These are phyloP conservation scores for Amphilophus citrinellus DNA, from an alignment of 2,113 vertebrate genomes.

Conservation along the genomic window DNA sequence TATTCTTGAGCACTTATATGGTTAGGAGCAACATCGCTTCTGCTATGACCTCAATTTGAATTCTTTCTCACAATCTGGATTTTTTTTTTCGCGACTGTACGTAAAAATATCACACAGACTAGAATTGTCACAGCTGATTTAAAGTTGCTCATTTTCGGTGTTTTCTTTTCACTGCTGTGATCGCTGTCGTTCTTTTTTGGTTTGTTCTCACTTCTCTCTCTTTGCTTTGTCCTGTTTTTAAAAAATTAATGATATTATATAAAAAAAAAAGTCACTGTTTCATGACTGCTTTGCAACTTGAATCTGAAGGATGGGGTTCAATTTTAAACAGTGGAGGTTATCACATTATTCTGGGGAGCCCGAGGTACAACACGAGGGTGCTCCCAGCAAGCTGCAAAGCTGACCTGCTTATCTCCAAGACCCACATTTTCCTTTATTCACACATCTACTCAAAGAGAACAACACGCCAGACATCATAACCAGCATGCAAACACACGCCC, in stretches of 20 bases:
- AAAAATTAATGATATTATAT: neutral
- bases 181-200: neutral
- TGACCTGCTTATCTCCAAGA: conserved; percentile 63
- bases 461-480: conserved; percentile 31
- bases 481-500: neutral
- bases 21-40: neutral
- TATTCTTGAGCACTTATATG: neutral
- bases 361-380: conserved; percentile 33
- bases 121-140: neutral
- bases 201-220: neutral
- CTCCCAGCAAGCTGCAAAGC: conserved; percentile 45
- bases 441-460: conserved; percentile 23
- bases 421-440: conserved; percentile 65
- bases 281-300: neutral
- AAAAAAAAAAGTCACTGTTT: neutral
- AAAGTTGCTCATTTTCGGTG: neutral
- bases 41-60: neutral
- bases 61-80: neutral
- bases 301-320: conserved; percentile 16
- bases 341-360: conserved; percentile 12
- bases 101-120: neutral
- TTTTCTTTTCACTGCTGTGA: neutral
- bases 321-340: conserved; percentile 23
- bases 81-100: neutral
- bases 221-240: neutral